These are phyloP conservation scores for Orthosia incerta DNA, from an alignment of 2,888 invertebrate genomes.

Conservation along the genomic window DNA sequence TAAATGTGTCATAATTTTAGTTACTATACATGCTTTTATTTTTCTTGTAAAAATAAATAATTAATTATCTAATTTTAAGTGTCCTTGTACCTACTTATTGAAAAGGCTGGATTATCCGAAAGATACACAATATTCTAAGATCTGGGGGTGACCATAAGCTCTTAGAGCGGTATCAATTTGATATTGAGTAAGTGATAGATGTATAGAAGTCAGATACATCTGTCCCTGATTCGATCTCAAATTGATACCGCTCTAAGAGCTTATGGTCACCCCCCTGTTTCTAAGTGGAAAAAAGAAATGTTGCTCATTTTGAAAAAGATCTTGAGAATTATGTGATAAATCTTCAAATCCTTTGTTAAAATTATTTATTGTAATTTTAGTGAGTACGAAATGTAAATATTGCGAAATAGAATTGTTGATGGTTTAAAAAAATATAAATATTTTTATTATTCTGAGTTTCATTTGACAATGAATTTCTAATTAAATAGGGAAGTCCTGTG, in stretches of 20 bases:
- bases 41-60: background rate
- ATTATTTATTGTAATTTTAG: slow-evolving; percentile 61
- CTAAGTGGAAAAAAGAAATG: background rate
- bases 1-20: slow-evolving; percentile 64
- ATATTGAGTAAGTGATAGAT: no score
- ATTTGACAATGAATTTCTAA: background rate
- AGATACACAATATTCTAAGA: slow-evolving; percentile 3
- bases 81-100: slow-evolving; percentile 11
- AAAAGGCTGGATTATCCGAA: slow-evolving; percentile 2
- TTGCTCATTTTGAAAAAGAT: background rate
- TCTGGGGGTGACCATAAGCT: no score
- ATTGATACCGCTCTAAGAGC: no score
- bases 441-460: background rate
- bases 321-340: background rate
- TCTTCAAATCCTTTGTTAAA: slow-evolving; percentile 27
- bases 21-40: slow-evolving; percentile 3
- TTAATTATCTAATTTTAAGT: slow-evolving; percentile 8
- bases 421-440: slow-evolving; percentile 38
- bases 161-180: no score
- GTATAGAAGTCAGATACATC: no score
- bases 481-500: background rate
- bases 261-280: no score
- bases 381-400: slow-evolving; percentile 66
- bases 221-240: no score
- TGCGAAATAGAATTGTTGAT: slow-evolving; percentile 37